phyloP scores from a whole-genome alignment of 2,888 invertebrate genomes.

The Drosophila paranaensis region DNA sequence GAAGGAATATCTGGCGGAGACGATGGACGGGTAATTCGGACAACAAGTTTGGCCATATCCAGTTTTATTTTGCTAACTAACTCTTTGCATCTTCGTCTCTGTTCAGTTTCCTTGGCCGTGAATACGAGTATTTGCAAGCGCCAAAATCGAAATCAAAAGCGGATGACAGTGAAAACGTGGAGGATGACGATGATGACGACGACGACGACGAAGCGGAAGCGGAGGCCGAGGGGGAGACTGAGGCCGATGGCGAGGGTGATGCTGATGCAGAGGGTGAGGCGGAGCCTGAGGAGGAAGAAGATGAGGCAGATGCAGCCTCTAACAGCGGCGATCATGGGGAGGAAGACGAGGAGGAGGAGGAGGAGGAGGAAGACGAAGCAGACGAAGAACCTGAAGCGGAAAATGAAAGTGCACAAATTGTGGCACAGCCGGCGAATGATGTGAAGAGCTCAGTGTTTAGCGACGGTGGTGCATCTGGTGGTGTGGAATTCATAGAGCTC shows the following conservation, averaged over 20 bases:
- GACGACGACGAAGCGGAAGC: constrained; percentile 79
- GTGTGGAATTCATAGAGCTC: constrained; percentile 81
- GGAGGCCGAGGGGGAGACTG: constrained; percentile 83
- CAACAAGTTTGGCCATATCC: constrained; percentile 29
- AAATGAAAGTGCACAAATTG: constrained; percentile 48
- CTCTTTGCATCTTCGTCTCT: constrained; percentile 15
- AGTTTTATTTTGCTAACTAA: constrained; percentile 27
- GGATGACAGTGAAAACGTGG: constrained; percentile 85
- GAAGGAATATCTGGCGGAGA: constrained; percentile 82
- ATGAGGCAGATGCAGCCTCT: constrained; percentile 31
- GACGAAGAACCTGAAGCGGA: constrained; percentile 49
- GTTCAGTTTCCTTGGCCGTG: constrained; percentile 82
- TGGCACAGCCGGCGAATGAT: constrained; percentile 29
- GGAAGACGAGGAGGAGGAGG: constrained; percentile 81
- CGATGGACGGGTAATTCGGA: constrained; percentile 83
- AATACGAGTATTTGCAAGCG: constrained; percentile 76
- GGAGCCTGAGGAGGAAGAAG: constrained; percentile 70
- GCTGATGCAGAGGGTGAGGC: constrained; percentile 51
- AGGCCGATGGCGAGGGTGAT: constrained; percentile 84
- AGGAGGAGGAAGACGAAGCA: constrained; percentile 71
- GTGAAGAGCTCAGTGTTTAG: constrained; percentile 55
- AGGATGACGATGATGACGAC: constrained; percentile 82
- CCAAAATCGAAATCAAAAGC: constrained; percentile 60
- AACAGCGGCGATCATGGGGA: constrained; percentile 83
- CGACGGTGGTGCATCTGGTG: constrained; percentile 56